Base-by-base conservation (phyloP, 2,797 vertebrate species). In the Bryconaethiops microstoma region DNA sequence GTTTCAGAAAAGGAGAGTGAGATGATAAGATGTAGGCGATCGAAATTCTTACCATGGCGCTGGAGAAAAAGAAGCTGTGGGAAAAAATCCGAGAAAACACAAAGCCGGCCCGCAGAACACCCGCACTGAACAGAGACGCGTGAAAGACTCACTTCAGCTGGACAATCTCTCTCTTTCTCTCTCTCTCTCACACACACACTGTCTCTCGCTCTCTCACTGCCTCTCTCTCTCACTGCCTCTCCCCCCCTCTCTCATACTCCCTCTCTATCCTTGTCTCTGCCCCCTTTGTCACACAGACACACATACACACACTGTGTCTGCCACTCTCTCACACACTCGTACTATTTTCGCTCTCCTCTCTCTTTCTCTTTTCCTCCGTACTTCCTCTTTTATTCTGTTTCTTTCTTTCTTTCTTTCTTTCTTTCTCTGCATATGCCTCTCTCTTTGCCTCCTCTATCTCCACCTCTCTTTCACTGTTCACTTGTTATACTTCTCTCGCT, bases 101-200 rank as follows among this genome's bases (percentile, higher is more conserved):
- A 5, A 17, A 8, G 6, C 29, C 64, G 35, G 17, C 13, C 65
- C n/a, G 65, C 67, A 69, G 40, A 48, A 8, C 39, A 42, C 64
- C 14, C 42, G 19, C 17, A 39, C 16, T 9, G 17, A 9, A 35
- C 5, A 5, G 2, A 40, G 16, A 39, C 25, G 16, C 62, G 29
- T 2, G 12, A 29, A 29, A 8, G 29, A 65, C 8, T n/a, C 62
- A 64, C 62, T 64, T n/a, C 63, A 65, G 63, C 17, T 9, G 63
- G 29, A 64, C 62, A 39, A 10, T 45, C 5, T 68, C 65, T 48
- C 40, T 23, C 29, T 76, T 17, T 54, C 48, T 21, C 74, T 76
- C 40, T 48, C 39, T 10, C 17, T 23, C 39, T 25, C 35, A 35
- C 35, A 35, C 35, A 35, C 35, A 4, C 35, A 35, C 29, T 29